Percentiles rank a stretch among this genome's conserved stretches.
phyloP scores from a whole-genome alignment of 2,797 vertebrate species.

The Enteromius thamalakanensis region DNA sequence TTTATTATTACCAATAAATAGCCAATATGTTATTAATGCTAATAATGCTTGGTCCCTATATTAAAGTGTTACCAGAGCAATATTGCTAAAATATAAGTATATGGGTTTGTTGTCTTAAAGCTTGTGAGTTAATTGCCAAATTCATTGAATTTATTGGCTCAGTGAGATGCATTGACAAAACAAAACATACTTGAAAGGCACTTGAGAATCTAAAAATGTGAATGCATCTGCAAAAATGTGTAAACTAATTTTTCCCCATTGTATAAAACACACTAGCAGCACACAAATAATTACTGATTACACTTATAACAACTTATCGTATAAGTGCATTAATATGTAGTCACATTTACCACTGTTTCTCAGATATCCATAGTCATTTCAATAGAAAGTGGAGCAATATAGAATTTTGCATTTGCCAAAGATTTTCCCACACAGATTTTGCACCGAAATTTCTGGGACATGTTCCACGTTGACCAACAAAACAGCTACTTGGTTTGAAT shows the following conservation, averaged over 20 bases:
- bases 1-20: no score
- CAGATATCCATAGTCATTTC: background rate
- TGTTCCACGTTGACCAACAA: background rate
- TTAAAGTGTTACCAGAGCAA: no score
- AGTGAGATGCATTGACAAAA: background rate
- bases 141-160: background rate
- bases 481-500: background rate
- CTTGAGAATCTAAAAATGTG: background rate
- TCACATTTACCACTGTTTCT: background rate
- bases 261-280: background rate
- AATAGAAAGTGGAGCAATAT: background rate
- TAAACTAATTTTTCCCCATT: no score
- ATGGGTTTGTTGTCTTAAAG: no score
- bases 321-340: background rate
- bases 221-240: background rate
- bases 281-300: background rate
- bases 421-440: background rate
- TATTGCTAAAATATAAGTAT: no score
- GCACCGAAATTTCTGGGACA: background rate
- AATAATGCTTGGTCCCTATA: no score
- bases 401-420: background rate
- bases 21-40: no score
- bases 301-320: background rate
- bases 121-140: background rate
- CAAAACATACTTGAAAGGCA: background rate